Conservation (phyloP, 23 tunicate genomes). For the Halocynthia aurantium region DNA sequence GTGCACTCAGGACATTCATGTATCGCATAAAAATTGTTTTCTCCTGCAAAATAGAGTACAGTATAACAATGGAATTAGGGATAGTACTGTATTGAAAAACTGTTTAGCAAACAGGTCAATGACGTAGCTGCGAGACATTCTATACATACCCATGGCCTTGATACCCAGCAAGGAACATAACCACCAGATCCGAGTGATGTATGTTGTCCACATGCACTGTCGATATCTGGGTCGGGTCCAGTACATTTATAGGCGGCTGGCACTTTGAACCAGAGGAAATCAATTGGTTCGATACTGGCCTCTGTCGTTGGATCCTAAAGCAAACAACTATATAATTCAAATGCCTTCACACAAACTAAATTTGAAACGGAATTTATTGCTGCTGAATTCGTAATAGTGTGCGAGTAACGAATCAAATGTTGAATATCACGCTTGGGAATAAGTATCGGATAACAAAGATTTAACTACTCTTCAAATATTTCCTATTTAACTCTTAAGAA, state of each 20-base stretch:
- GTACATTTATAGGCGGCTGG: conserved; percentile 71
- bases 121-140: background rate
- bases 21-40: conserved; percentile 88
- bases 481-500: no score
- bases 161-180: conserved; percentile 89
- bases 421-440: no score
- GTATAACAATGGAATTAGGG: no score
- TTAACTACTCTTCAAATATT: no score
- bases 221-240: conserved; percentile 58
- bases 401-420: no score
- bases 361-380: no score
- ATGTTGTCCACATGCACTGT: conserved; percentile 72
- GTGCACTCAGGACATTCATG: conserved; percentile 75
- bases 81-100: no score
- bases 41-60: conserved; percentile 40
- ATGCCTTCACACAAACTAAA: no score
- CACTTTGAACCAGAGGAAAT: conserved; percentile 80
- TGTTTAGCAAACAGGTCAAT: no score
- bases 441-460: no score
- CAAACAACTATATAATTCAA: background rate
- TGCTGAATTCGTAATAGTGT: no score
- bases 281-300: conserved; percentile 19
- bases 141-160: conserved; percentile 85
- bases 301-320: conserved; percentile 7
- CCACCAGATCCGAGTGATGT: conserved; percentile 20